Percentiles rank a stretch among this genome's conserved stretches.
Evolutionary conservation across 2,797 vertebrate genomes (phyloP).

Genomic region (Todus mexicanus): DNA sequence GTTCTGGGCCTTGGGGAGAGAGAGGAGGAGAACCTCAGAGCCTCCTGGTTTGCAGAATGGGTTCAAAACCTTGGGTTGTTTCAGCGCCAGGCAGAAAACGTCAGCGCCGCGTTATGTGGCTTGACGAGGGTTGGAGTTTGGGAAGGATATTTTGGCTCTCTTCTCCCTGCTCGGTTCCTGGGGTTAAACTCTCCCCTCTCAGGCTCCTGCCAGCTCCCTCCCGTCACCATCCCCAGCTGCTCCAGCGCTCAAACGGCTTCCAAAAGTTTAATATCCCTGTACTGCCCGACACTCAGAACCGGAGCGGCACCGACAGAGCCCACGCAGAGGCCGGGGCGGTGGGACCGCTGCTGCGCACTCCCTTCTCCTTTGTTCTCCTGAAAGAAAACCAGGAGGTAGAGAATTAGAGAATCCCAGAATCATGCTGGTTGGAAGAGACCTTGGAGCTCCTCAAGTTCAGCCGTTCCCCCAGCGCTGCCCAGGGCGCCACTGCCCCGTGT

Average conservation of each 20-base stretch:
- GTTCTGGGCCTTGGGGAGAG: neutral
- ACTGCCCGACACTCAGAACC: constrained; percentile 16
- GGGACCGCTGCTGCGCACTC: neutral
- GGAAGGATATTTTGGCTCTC: neutral
- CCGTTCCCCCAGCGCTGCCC: too few species aligned
- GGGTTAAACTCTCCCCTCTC: neutral
- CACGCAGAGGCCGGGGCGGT: neutral
- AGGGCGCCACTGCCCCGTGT: too few species aligned
- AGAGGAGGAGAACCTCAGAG: neutral
- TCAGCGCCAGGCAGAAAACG: neutral
- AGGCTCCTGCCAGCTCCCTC: constrained; percentile 35
- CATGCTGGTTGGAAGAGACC: neutral
- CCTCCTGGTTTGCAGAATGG: neutral
- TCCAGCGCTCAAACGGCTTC: constrained; percentile 16
- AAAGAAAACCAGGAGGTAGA: neutral
- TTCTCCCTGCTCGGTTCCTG: neutral
- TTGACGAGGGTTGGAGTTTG: neutral
- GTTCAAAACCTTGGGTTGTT: neutral
- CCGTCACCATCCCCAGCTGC: constrained; percentile 70
- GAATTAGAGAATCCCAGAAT: neutral
- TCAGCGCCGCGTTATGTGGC: neutral
- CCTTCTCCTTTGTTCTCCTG: neutral
- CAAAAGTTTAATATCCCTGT: constrained; percentile 53
- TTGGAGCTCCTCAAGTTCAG: too few species aligned
- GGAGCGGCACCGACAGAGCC: neutral